Conservation (phyloP, 2,113 vertebrate species). For the Chlorocebus sabaeus region DNA sequence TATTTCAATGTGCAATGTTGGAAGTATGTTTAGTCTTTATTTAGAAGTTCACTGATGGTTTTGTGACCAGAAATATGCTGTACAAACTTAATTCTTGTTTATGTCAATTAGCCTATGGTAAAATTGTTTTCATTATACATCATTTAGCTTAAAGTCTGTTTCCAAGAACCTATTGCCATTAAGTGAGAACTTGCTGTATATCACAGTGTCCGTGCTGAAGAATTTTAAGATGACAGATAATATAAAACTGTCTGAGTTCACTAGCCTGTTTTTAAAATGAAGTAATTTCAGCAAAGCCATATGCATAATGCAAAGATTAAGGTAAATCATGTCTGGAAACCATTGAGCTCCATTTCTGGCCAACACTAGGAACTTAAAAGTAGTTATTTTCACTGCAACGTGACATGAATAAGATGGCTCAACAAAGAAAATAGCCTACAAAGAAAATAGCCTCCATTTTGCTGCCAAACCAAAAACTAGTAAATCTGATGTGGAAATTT, state of each 20-base stretch:
- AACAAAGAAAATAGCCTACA: not conserved
- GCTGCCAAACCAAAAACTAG: not conserved
- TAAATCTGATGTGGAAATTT: not conserved
- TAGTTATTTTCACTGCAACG: not conserved
- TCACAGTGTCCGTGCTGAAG: not conserved
- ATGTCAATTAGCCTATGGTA: not conserved
- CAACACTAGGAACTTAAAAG: not conserved
- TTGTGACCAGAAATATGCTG: not conserved
- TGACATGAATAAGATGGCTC: not conserved
- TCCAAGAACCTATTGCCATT: not conserved
- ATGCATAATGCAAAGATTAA: not conserved
- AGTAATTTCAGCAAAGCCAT: not conserved
- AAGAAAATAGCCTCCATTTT: not conserved
- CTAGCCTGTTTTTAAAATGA: not conserved
- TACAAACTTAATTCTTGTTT: not conserved
- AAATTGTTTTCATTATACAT: not conserved
- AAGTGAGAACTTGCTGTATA: not conserved
- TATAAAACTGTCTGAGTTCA: not conserved
- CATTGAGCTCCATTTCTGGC: not conserved
- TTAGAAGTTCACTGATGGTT: not conserved
- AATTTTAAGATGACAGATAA: not conserved
- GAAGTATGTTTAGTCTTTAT: not conserved
- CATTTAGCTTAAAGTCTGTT: not conserved
- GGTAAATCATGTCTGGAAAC: not conserved
- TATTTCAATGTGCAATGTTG: not conserved